Conservation (phyloP, 2,888 invertebrate genomes). For the Troilus luridus region DNA sequence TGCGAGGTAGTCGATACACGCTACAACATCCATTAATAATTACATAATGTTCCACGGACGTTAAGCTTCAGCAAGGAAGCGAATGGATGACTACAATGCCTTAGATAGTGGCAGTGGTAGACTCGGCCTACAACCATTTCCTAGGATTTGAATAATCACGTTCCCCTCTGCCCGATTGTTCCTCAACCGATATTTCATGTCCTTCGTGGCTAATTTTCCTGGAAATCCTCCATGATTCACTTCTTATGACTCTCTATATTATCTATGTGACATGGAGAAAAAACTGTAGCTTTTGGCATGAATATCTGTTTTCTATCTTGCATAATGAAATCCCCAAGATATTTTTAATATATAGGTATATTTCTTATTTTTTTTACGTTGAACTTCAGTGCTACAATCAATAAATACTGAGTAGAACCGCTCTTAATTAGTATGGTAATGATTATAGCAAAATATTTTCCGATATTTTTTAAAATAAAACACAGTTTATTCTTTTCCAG, state of each 20-base stretch:
- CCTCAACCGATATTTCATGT: background rate
- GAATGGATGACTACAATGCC: conserved; percentile 16
- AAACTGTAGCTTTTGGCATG: background rate
- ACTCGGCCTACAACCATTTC: conserved; percentile 2
- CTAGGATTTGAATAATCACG: conserved; percentile 21
- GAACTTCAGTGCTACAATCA: too few relatives aligned
- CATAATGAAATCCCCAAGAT: background rate
- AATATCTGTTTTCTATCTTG: background rate
- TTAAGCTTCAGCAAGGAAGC: conserved; percentile 7
- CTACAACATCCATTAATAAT: background rate
- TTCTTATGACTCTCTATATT: background rate
- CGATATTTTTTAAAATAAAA: too few relatives aligned
- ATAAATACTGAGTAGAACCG: too few relatives aligned
- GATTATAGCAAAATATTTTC: too few relatives aligned
- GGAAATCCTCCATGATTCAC: background rate
- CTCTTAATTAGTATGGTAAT: too few relatives aligned
- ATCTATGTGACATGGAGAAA: background rate
- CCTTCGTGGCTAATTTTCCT: background rate
- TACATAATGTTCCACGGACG: background rate
- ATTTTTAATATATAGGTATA: background rate
- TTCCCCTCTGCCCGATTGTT: conserved; percentile 14
- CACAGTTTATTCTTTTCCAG: too few relatives aligned
- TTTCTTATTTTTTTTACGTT: too few relatives aligned
- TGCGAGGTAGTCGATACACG: background rate
- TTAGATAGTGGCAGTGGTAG: background rate